A percentile compares a stretch with the other conserved stretches of the same genome.
These are phyloP conservation scores for Cosmorhoe ocellata DNA, from an alignment of 2,888 invertebrate species.

Conservation along the genomic window DNA sequence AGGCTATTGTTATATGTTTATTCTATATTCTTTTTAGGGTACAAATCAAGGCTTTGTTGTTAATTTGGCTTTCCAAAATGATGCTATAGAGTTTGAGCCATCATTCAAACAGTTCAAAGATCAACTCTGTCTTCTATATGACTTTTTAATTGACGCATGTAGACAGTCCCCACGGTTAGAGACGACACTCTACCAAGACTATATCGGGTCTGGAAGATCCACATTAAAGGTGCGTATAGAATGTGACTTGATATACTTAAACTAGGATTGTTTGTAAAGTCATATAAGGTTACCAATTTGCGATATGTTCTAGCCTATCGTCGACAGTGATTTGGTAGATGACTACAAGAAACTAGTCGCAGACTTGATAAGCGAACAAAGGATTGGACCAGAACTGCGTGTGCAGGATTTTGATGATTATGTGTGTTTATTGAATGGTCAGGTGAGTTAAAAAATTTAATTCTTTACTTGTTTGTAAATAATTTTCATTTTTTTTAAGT, in stretches of 20 bases:
- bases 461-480: too few species aligned
- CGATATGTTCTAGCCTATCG: constrained; percentile 86
- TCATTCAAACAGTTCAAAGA: constrained; percentile 88
- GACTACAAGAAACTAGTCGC: constrained; percentile 83
- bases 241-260: background rate
- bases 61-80: constrained; percentile 81
- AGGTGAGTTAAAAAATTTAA: constrained; percentile 60
- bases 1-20: too few species aligned
- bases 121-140: constrained; percentile 86
- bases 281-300: too few species aligned
- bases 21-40: constrained; percentile 66
- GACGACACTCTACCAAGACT: constrained; percentile 88
- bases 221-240: constrained; percentile 48
- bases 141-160: constrained; percentile 88
- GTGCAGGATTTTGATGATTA: constrained; percentile 92
- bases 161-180: constrained; percentile 90
- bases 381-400: constrained; percentile 87
- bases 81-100: constrained; percentile 87
- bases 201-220: constrained; percentile 43
- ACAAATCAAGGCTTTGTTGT: constrained; percentile 87
- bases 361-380: constrained; percentile 86
- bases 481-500: too few species aligned
- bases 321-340: constrained; percentile 86
- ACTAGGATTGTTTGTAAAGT: too few species aligned
- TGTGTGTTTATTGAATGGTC: constrained; percentile 88